Evolutionary conservation across 2,113 vertebrate species (phyloP).

Genomic region (Manacus vitellinus): DNA sequence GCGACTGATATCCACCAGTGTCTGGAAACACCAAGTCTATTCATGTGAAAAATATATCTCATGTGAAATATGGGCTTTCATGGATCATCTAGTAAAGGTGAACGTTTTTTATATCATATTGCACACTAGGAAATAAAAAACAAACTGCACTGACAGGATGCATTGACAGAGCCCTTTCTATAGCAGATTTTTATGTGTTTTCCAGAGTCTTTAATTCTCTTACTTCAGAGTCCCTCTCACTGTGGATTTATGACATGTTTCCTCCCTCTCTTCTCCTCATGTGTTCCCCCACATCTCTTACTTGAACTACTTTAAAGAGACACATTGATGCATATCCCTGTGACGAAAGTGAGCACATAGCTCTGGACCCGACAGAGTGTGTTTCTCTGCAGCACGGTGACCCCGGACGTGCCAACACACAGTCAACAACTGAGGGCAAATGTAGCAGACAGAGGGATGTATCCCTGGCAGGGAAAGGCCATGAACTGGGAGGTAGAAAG

Average conservation of each 20-base stretch:
- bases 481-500: neutral
- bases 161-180: slow-evolving; percentile 59
- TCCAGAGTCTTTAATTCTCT: slow-evolving; percentile 67
- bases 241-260: slow-evolving; percentile 71
- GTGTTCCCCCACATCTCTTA: slow-evolving; percentile 53
- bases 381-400: neutral
- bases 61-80: slow-evolving; percentile 27
- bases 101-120: slow-evolving; percentile 6
- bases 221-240: slow-evolving; percentile 63
- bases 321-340: slow-evolving; percentile 30
- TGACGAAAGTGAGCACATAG: slow-evolving; percentile 4
- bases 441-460: neutral
- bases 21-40: slow-evolving; percentile 60
- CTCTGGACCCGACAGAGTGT: accelerated
- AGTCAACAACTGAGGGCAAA: neutral
- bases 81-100: slow-evolving; percentile 42
- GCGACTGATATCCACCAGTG: slow-evolving; percentile 33
- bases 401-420: neutral
- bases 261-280: slow-evolving; percentile 64
- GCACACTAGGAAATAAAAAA: slow-evolving; percentile 66
- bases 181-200: slow-evolving; percentile 54
- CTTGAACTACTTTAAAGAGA: slow-evolving; percentile 65
- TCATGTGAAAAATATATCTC: slow-evolving; percentile 62
- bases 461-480: neutral
- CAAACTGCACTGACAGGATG: slow-evolving; percentile 36